phyloP scores from a whole-genome alignment of 2,113 vertebrate species.

The Rallus limicola region DNA sequence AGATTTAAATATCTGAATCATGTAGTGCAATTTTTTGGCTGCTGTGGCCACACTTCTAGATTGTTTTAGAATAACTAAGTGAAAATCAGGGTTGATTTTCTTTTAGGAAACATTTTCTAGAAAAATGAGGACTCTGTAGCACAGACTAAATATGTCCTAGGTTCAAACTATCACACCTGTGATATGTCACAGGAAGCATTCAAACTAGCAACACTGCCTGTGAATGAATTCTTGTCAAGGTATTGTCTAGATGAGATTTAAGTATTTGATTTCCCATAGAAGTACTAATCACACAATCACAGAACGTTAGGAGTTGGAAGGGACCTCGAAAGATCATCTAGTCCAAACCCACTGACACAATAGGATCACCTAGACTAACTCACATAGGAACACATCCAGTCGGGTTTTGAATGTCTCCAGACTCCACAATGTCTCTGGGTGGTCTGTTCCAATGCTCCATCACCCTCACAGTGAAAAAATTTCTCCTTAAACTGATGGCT shows the following conservation, averaged over 20 bases:
- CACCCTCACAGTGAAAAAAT: no score
- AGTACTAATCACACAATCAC: background rate
- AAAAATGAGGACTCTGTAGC: background rate
- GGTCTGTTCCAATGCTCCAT: no score
- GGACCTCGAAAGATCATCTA: no score
- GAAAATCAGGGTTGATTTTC: background rate
- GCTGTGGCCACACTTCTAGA: background rate
- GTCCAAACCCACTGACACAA: no score
- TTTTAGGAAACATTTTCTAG: background rate
- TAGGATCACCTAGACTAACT: no score
- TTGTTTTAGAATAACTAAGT: background rate
- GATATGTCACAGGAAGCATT: background rate
- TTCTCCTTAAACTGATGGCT: background rate
- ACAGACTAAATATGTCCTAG: background rate
- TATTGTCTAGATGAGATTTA: background rate
- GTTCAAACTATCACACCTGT: background rate
- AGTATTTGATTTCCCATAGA: background rate
- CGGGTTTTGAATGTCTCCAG: no score
- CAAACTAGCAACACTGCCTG: background rate
- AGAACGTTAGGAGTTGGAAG: no score
- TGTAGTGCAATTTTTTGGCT: background rate
- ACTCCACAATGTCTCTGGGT: no score
- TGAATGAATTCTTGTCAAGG: background rate
- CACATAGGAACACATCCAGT: no score
- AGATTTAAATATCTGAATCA: background rate